Percentiles rank a stretch among this genome's conserved stretches.
Evolutionary conservation across 30 jellyfish, hydroid and myxozoan genomes (phyloP).

Genomic region (Clytia hemisphaerica): DNA sequence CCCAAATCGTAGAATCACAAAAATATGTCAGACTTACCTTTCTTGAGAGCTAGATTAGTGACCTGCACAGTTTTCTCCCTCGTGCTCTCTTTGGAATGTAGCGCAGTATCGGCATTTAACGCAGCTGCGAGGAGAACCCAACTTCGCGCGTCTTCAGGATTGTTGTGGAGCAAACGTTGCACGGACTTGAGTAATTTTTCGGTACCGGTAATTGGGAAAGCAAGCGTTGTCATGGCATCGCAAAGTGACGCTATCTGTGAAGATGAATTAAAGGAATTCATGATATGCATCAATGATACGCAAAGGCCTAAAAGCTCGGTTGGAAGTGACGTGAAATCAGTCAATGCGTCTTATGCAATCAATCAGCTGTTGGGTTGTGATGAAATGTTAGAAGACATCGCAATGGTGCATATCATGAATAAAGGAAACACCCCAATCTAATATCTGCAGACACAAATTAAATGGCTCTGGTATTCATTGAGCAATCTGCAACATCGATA

Average conservation of each 20-base stretch:
- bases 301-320: neutral
- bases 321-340: neutral
- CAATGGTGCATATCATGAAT: no score
- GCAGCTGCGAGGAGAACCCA: conserved; percentile 80
- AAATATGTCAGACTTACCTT: conserved; percentile 13
- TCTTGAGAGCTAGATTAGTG: conserved; percentile 1
- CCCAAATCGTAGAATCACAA: no score
- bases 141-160: conserved; percentile 62
- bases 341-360: neutral
- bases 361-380: neutral
- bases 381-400: neutral
- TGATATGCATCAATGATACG: no score
- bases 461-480: no score
- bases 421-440: no score
- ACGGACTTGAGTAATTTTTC: conserved; percentile 38
- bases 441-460: no score
- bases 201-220: conserved; percentile 24
- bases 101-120: neutral
- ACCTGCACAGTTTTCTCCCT: neutral
- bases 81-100: neutral
- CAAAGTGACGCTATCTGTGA: conserved; percentile 40
- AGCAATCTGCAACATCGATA: no score
- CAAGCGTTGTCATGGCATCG: conserved; percentile 39
- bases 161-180: conserved; percentile 54
- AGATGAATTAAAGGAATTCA: no score